Percentiles rank a stretch among this genome's conserved stretches.
These are phyloP conservation scores for Elysia crispata DNA, from an alignment of 2,888 invertebrate species.

Conservation along the genomic window DNA sequence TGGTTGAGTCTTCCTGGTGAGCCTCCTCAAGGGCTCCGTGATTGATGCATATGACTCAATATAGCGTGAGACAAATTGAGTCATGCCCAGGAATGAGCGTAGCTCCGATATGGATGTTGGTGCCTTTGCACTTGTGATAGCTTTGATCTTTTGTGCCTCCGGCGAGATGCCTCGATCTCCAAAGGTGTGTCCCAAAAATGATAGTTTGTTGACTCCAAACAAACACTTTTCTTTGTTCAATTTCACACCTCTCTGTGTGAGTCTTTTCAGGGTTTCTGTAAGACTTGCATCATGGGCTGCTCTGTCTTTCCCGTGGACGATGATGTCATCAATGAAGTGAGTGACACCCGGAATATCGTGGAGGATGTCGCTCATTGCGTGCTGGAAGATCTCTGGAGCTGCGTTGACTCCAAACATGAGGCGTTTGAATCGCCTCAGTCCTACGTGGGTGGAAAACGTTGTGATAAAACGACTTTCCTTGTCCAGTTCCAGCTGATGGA, in stretches of 20 bases:
- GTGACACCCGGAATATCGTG: conserved; percentile 68
- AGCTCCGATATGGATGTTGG: background rate
- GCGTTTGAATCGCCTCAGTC: conserved; percentile 56
- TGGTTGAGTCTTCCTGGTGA: conserved; percentile 40
- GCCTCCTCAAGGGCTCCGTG: conserved; percentile 25
- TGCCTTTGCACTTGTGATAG: background rate
- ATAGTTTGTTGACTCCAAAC: conserved; percentile 3
- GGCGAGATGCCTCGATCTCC: background rate
- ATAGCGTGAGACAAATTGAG: conserved; percentile 18
- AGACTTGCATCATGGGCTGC: conserved; percentile 58
- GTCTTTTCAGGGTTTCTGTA: background rate
- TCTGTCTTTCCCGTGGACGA: conserved; percentile 66
- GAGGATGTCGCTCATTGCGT: conserved; percentile 73
- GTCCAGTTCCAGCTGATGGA: conserved; percentile 58
- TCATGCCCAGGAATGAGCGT: conserved; percentile 30
- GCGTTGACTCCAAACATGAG: conserved; percentile 64
- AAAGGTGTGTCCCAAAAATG: conserved; percentile 16
- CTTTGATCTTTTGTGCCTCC: conserved; percentile 1
- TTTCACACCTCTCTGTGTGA: conserved; percentile 20
- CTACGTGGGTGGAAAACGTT: conserved; percentile 58
- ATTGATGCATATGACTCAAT: conserved; percentile 9
- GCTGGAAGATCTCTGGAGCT: conserved; percentile 78
- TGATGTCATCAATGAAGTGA: conserved; percentile 76
- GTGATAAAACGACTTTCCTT: conserved; percentile 59
- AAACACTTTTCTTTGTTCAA: conserved; percentile 16